phyloP scores from a whole-genome alignment of 2,888 invertebrate genomes.

The Eupithecia centaureata region DNA sequence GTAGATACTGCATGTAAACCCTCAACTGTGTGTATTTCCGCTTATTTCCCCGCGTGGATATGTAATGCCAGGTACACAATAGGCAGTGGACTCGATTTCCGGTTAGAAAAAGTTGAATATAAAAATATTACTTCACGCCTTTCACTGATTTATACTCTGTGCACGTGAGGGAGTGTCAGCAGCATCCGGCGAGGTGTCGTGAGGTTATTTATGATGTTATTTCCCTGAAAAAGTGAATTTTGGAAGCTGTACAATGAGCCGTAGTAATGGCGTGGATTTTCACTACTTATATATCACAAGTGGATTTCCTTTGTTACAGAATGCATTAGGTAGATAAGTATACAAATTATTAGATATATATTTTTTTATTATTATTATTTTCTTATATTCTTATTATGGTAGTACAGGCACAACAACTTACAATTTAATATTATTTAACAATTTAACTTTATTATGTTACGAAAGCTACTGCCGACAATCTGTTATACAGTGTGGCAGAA shows the following conservation, averaged over 20 bases:
- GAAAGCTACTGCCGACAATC: too few relatives aligned
- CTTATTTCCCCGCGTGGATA: conserved; percentile 21
- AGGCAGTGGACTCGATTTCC: conserved; percentile 44
- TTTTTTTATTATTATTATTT: too few relatives aligned
- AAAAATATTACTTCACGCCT: conserved; percentile 50
- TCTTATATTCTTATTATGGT: too few relatives aligned
- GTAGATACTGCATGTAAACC: conserved; percentile 6
- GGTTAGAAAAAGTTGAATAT: conserved; percentile 37
- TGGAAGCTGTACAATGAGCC: conserved; percentile 30
- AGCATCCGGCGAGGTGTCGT: conserved; percentile 56
- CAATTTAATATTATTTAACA: too few relatives aligned
- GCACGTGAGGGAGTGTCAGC: conserved; percentile 60
- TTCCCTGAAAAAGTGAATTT: conserved; percentile 46
- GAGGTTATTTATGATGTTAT: conserved; percentile 60
- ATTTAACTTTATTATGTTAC: too few relatives aligned
- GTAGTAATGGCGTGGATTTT: conserved; percentile 13
- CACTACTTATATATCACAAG: neutral
- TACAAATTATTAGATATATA: too few relatives aligned
- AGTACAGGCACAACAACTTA: too few relatives aligned
- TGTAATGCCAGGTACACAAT: conserved; percentile 32
- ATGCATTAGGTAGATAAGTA: neutral
- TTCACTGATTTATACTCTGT: conserved; percentile 64
- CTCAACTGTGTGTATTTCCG: neutral
- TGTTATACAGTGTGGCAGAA: too few relatives aligned
- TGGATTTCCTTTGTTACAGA: neutral